Evolutionary conservation across 2,797 vertebrate species (phyloP).

Genomic region (Eospalax fontanierii): DNA sequence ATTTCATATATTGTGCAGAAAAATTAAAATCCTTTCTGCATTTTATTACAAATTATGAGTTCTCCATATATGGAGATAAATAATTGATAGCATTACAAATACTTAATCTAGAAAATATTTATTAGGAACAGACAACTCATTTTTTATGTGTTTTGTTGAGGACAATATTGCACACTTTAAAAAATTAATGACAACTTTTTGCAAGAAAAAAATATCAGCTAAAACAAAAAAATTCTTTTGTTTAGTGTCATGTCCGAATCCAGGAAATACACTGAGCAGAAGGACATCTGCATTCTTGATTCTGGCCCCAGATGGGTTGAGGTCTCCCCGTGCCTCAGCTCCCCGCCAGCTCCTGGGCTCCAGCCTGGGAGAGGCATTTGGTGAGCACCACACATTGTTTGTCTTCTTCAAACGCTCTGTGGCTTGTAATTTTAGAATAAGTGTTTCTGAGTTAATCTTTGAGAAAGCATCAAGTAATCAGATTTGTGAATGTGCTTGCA

Average conservation of each 20-base stretch:
- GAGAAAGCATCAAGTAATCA: constrained; percentile 51
- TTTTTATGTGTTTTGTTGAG: constrained; percentile 85
- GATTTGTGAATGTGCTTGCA: neutral
- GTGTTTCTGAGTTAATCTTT: constrained; percentile 70
- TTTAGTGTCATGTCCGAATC: constrained; percentile 25
- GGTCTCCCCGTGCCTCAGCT: rapidly evolving
- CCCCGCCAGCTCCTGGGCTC: neutral
- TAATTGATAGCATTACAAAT: constrained; percentile 88
- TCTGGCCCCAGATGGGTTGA: neutral
- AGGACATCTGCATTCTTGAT: neutral
- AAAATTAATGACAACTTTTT: constrained; percentile 79
- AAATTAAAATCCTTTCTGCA: constrained; percentile 89
- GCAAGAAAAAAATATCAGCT: constrained; percentile 63
- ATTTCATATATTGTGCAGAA: constrained; percentile 88
- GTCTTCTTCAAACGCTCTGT: neutral
- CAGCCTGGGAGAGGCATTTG: neutral
- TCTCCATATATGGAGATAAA: constrained; percentile 86
- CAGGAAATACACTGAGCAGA: neutral
- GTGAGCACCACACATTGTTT: neutral
- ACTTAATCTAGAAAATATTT: constrained; percentile 89
- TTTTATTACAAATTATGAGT: constrained; percentile 89
- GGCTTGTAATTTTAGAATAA: constrained; percentile 59
- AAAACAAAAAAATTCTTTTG: constrained; percentile 79
- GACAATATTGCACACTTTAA: constrained; percentile 80
- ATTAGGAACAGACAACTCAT: constrained; percentile 86